Evolutionary conservation across 1,140 invertebrate species (phyloP).

Genomic region (Bactericera cockerelli): DNA sequence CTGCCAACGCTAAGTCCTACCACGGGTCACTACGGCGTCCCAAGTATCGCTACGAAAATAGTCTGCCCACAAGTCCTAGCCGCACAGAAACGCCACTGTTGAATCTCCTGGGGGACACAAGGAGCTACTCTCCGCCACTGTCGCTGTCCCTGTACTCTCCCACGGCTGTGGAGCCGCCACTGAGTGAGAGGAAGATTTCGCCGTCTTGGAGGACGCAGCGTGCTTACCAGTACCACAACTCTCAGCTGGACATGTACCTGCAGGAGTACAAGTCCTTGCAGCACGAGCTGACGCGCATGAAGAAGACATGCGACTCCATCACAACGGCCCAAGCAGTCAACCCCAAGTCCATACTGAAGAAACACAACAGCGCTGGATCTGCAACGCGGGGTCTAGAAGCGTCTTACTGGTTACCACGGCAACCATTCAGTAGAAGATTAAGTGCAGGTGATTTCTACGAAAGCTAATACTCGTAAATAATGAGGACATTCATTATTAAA

Average conservation of each 20-base stretch:
- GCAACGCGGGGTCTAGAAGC: not conserved
- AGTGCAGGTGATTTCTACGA: constrained; percentile 1
- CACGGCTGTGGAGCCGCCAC: not conserved
- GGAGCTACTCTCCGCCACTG: not conserved
- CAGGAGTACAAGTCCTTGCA: constrained; percentile 57
- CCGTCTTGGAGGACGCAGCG: not conserved
- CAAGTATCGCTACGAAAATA: constrained; percentile 2
- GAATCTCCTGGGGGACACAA: not conserved
- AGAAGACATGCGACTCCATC: constrained; percentile 42
- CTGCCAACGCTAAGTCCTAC: not conserved
- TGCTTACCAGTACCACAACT: constrained; percentile 56
- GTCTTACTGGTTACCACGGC: not conserved
- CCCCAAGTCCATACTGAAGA: constrained; percentile 6
- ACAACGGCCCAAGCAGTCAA: not conserved
- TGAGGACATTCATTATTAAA: too few species aligned
- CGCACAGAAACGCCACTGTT: not conserved
- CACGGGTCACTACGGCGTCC: not conserved
- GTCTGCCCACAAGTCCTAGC: not conserved
- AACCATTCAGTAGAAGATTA: not conserved
- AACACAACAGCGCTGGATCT: too few species aligned
- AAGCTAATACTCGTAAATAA: constrained; percentile 6
- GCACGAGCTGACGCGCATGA: constrained; percentile 58
- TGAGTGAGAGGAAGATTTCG: not conserved
- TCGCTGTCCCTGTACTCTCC: not conserved
- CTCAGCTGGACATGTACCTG: constrained; percentile 55